Evolutionary conservation across 2,888 invertebrate genomes (phyloP), one percentile per base, ranked within the genome.

Genomic region (Cyclophora punctaria): DNA sequence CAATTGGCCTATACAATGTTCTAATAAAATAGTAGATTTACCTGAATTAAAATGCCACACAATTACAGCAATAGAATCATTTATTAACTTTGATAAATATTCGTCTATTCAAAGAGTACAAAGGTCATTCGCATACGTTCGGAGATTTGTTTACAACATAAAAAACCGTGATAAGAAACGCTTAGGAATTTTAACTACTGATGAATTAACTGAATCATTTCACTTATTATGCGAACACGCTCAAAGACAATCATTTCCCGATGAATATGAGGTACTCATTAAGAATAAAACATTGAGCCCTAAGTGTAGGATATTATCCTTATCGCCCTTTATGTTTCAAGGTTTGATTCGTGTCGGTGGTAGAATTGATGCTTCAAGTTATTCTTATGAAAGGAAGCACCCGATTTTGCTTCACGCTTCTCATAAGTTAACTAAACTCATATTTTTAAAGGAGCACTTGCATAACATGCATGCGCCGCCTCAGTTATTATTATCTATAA

Each of bases 401-500:
- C 37, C 5, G 5, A 37, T 5, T 34, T 34, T 67, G 7, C 33
- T 71, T 57, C 59, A 65, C 37, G 4, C 4, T 37, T 37, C 20
- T 20, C 20, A 20, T 20, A 20, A 20, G 20, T 20, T 20, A 20
- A 20, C 20, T 20, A 20, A 20, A 20, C 20, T 20, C 2, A 20
- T 20, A 20, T 20, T 20, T 20, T 20, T 20, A 20, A 20, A 20
- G 2, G 20, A 20, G 2, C 20, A 20, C 20, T 20, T 20, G 2
- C 35, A 35, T 4, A 45, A 59, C 7, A 41, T 62, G 48, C 67
- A 67, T 41, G 62, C 63, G 1, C 62, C 60, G 2, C 60, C 65
- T 6, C 62, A 66, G 41, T 20, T 60, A 44, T 41, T 62, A 41
- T 43, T 66, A 4, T 48, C 55, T 0, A 47, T 51, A 0, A 54